These are phyloP conservation scores for Anas bahamensis DNA, from an alignment of 2,797 vertebrate genomes.

Conservation along the genomic window DNA sequence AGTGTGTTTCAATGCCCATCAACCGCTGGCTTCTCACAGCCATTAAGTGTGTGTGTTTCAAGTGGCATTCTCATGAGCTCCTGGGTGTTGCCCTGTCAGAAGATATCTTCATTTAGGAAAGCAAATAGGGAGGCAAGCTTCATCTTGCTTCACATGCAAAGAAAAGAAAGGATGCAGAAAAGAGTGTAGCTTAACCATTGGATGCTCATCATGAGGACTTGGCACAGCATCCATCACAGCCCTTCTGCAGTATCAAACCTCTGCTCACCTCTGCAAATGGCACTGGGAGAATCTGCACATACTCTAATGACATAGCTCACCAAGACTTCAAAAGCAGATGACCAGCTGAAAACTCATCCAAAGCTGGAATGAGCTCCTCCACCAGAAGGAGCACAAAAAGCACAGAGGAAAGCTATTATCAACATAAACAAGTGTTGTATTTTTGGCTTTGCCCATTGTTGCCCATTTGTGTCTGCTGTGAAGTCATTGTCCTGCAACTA, in stretches of 20 bases:
- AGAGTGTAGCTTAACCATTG: neutral
- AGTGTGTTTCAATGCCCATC: neutral
- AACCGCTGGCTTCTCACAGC: neutral
- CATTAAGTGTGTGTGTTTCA: neutral
- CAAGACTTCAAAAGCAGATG: neutral
- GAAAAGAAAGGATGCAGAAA: neutral
- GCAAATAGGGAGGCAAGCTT: neutral
- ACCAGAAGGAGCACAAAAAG: neutral
- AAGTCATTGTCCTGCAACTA: slow-evolving; percentile 15
- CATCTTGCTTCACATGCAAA: neutral
- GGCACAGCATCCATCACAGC: neutral
- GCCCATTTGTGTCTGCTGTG: neutral
- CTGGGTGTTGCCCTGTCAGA: neutral
- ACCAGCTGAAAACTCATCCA: neutral
- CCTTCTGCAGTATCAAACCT: neutral
- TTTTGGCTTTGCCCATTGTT: slow-evolving; percentile 15
- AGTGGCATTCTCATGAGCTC: neutral
- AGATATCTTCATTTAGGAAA: neutral
- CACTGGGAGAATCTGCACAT: neutral
- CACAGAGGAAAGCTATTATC: neutral
- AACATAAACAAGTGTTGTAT: neutral
- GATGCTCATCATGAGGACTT: neutral
- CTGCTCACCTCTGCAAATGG: neutral
- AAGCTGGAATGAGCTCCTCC: neutral
- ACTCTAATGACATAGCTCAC: neutral